These are phyloP conservation scores for Cheilosia variabilis DNA, from an alignment of 2,888 invertebrate genomes.

Conservation along the genomic window DNA sequence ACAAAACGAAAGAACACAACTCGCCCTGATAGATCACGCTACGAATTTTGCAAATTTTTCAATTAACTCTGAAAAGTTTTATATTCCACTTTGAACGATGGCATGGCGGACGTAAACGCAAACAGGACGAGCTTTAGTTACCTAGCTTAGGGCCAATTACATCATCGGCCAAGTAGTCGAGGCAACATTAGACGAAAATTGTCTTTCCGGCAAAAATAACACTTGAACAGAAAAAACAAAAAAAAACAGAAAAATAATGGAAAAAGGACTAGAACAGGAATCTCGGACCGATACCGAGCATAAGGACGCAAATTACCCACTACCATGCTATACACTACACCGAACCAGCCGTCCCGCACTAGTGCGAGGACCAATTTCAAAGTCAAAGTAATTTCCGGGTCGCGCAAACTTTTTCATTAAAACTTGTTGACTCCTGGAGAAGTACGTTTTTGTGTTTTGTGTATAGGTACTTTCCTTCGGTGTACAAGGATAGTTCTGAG, in stretches of 20 bases:
- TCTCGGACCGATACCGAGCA: conserved; percentile 11
- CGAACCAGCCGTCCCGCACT: background rate
- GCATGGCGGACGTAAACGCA: conserved; percentile 2
- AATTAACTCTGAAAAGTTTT: conserved; percentile 66
- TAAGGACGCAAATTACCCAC: conserved; percentile 44
- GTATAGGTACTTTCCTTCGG: conserved; percentile 14
- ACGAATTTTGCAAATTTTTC: conserved; percentile 70
- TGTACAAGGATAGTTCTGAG: conserved; percentile 1
- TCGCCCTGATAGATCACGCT: conserved; percentile 57
- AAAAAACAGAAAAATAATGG: background rate
- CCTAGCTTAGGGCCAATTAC: conserved; percentile 65
- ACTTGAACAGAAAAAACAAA: conserved; percentile 30
- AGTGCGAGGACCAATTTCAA: conserved; percentile 69
- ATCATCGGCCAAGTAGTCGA: conserved; percentile 53
- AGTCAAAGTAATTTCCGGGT: conserved; percentile 75
- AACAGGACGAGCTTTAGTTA: conserved; percentile 53
- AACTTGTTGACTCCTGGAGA: conserved; percentile 75
- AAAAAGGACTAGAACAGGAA: background rate
- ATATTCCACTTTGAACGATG: conserved; percentile 24
- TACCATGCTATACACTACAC: conserved; percentile 43
- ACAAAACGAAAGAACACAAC: conserved; percentile 11
- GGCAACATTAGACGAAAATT: conserved; percentile 64
- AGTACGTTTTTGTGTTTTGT: conserved; percentile 26
- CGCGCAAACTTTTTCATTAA: conserved; percentile 75
- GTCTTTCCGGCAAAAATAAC: conserved; percentile 66